phyloP scores from a whole-genome alignment of 2,888 invertebrate genomes.

The Pocota personata region DNA sequence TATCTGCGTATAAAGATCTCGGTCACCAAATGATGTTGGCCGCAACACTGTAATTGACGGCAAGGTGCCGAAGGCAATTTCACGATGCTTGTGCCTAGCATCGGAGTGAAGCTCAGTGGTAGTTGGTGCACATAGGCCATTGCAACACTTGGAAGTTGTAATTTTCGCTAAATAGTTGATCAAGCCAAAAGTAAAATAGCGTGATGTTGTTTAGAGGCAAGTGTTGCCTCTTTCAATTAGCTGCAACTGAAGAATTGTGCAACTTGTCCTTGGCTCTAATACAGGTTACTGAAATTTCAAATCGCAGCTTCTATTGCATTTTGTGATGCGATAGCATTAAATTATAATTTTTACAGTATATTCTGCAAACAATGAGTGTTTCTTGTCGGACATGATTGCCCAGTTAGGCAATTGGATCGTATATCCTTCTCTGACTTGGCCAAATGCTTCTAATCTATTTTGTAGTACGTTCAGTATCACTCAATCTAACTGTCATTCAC shows the following conservation, averaged over 20 bases:
- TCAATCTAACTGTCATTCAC: no score
- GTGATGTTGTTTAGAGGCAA: background rate
- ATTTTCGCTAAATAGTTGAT: background rate
- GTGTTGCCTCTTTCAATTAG: background rate
- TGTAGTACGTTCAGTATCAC: no score
- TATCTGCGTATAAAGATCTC: conserved; percentile 6
- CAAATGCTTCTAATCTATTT: no score
- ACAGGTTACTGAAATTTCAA: background rate
- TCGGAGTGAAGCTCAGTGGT: no score
- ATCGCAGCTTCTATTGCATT: background rate
- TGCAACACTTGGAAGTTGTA: background rate
- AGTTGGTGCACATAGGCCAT: background rate
- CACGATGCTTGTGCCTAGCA: no score
- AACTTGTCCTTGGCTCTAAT: background rate
- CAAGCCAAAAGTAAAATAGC: background rate
- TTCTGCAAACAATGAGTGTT: background rate
- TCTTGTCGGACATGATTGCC: no score
- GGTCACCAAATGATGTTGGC: background rate
- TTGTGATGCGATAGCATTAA: background rate
- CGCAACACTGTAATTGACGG: background rate
- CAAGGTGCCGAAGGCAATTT: background rate
- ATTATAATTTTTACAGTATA: background rate
- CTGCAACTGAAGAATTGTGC: background rate
- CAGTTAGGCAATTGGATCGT: no score
- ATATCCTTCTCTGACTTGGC: no score